Conservation (phyloP, 2,888 invertebrate species). For the Congeria kusceri region DNA sequence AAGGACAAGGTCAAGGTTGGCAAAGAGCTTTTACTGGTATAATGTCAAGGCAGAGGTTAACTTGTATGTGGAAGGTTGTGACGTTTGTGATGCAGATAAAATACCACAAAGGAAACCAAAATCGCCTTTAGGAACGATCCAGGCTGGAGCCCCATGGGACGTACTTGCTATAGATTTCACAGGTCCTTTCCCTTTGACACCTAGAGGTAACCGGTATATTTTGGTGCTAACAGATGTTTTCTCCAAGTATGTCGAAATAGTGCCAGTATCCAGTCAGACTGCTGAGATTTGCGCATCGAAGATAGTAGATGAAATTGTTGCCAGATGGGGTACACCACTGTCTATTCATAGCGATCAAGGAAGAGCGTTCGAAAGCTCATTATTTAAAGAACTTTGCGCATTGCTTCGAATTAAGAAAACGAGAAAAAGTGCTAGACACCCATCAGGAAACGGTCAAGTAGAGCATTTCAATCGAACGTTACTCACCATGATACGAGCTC, state of each 20-base stretch:
- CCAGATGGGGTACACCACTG: constrained; percentile 43
- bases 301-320: constrained; percentile 40
- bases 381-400: constrained; percentile 47
- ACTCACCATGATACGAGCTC: constrained; percentile 47
- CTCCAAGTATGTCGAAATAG: constrained; percentile 29
- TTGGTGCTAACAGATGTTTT: constrained; percentile 44
- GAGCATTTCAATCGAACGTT: constrained; percentile 55
- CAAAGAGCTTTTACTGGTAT: constrained; percentile 36
- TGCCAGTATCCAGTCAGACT: constrained; percentile 18
- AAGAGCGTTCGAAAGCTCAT: constrained; percentile 39
- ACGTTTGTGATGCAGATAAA: constrained; percentile 26
- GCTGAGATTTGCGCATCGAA: constrained; percentile 35
- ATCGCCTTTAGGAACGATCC: neutral
- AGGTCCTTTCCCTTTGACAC: constrained; percentile 31
- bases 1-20: constrained; percentile 18
- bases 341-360: constrained; percentile 56
- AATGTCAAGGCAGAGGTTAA: constrained; percentile 26
- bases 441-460: constrained; percentile 45
- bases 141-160: neutral
- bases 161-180: constrained; percentile 15
- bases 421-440: constrained; percentile 28
- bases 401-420: constrained; percentile 18
- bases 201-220: constrained; percentile 26
- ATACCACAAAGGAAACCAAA: neutral
- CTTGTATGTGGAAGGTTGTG: constrained; percentile 11